These are phyloP conservation scores for Amazona vittata DNA, from an alignment of 2,113 vertebrate species.

Conservation along the genomic window DNA sequence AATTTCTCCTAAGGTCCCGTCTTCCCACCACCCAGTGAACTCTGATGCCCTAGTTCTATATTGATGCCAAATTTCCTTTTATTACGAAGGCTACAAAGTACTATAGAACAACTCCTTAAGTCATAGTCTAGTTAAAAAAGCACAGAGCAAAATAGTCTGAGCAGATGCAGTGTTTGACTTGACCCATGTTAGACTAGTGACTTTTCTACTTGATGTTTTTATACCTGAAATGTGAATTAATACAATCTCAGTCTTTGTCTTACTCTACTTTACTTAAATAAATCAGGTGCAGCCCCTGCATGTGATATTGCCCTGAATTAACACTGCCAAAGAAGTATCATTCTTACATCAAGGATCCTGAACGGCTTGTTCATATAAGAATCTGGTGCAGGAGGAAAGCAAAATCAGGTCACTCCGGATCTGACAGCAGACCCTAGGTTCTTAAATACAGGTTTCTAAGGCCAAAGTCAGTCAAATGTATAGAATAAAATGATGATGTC, in stretches of 20 bases:
- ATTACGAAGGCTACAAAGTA: background rate
- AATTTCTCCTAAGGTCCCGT: background rate
- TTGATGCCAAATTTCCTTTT: background rate
- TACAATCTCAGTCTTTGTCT: background rate
- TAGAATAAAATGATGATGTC: accelerated
- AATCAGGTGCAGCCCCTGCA: background rate
- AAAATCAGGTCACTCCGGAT: background rate
- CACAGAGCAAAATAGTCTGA: background rate
- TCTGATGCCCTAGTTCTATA: background rate
- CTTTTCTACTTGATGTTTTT: background rate
- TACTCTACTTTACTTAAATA: background rate
- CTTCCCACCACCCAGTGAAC: background rate
- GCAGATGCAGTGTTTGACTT: background rate
- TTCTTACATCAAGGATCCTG: background rate
- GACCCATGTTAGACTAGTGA: background rate
- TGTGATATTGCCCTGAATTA: background rate
- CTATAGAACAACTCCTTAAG: background rate
- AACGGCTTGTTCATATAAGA: background rate
- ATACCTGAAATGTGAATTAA: background rate
- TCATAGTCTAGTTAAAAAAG: background rate
- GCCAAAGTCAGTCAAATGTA: background rate
- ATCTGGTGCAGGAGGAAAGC: background rate
- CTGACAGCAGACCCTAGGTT: background rate
- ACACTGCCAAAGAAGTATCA: background rate
- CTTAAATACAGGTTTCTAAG: background rate